Conservation (phyloP, 2,888 invertebrate genomes). For the Nymphalis c-album region DNA sequence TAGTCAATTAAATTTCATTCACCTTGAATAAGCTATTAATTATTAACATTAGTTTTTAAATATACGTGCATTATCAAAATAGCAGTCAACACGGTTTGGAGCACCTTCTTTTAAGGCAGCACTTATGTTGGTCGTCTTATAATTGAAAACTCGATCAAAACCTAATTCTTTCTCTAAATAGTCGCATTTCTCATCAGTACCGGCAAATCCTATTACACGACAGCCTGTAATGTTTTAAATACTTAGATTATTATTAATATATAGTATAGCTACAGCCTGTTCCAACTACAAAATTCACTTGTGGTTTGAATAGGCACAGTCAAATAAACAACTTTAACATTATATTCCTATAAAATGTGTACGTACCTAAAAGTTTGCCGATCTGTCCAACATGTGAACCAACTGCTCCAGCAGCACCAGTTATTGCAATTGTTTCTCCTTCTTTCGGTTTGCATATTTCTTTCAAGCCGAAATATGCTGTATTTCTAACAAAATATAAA, state of each 20-base stretch:
- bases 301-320: too few relatives aligned
- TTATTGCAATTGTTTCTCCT: constrained; percentile 87
- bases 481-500: constrained; percentile 75
- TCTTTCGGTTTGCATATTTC: constrained; percentile 86
- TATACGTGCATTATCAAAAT: constrained; percentile 86
- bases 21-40: not conserved
- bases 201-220: constrained; percentile 82
- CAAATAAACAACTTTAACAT: too few relatives aligned
- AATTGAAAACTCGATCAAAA: constrained; percentile 88
- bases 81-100: constrained; percentile 87
- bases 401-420: constrained; percentile 89
- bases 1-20: too few relatives aligned
- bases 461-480: constrained; percentile 88
- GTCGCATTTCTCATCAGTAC: constrained; percentile 86
- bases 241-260: too few relatives aligned
- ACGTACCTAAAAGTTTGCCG: constrained; percentile 84
- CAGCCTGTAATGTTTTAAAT: constrained; percentile 56
- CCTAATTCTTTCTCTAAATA: constrained; percentile 85
- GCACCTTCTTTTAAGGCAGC: constrained; percentile 83
- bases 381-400: constrained; percentile 90
- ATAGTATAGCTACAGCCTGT: not conserved
- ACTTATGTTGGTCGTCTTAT: constrained; percentile 83
- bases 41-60: not conserved
- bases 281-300: not conserved
- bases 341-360: not conserved